phyloP scores from a whole-genome alignment of 2,113 vertebrate species.

The Oxyura jamaicensis region DNA sequence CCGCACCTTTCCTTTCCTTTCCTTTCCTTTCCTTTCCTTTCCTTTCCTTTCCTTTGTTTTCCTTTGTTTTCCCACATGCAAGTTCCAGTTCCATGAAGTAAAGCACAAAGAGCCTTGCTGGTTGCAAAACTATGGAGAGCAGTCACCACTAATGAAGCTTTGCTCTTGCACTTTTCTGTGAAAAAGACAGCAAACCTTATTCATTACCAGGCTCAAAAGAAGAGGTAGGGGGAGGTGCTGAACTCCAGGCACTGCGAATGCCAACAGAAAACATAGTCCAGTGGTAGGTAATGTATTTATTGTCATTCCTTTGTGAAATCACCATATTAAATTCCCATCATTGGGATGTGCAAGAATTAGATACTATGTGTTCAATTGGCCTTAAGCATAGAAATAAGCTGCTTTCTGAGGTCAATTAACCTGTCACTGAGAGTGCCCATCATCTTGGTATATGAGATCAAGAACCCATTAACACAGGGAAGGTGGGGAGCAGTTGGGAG shows the following conservation, averaged over 20 bases:
- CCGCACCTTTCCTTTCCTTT: no score
- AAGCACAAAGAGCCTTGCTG: background rate
- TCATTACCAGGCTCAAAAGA: background rate
- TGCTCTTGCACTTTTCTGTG: background rate
- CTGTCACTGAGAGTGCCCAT: background rate
- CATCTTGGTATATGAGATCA: background rate
- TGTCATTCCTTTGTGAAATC: background rate
- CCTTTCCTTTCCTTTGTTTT: no score
- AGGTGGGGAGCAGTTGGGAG: background rate
- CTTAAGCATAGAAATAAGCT: background rate
- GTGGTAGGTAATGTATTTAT: slow-evolving; percentile 15
- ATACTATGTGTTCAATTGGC: background rate
- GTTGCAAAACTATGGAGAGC: background rate
- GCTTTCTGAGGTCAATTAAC: background rate
- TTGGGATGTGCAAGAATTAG: background rate
- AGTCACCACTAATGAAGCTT: background rate
- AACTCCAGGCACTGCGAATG: background rate
- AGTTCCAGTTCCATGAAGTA: background rate
- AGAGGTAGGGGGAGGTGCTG: background rate
- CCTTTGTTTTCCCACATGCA: no score
- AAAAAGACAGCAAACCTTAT: background rate
- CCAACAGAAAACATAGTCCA: background rate
- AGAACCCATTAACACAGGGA: background rate
- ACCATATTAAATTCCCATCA: background rate
- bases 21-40: no score